Evolutionary conservation across 2,113 vertebrate genomes (phyloP).

Genomic region (Mesocricetus auratus): DNA sequence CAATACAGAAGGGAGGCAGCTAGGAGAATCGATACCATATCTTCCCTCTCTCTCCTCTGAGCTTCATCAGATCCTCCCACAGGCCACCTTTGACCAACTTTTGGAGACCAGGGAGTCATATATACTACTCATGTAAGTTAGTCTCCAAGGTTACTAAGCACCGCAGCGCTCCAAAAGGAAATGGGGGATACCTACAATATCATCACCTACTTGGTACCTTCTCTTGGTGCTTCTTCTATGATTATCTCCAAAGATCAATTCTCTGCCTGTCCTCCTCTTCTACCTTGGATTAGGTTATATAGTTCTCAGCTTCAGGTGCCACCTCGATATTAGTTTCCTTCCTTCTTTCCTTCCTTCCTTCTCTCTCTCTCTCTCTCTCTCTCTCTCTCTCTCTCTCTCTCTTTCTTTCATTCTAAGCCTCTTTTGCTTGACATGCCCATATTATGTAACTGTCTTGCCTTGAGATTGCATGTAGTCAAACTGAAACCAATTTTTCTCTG

Average conservation of each 20-base stretch:
- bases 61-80: neutral
- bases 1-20: neutral
- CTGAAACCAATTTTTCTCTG: neutral
- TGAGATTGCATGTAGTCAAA: slow-evolving; percentile 1
- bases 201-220: neutral
- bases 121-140: neutral
- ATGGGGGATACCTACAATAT: neutral
- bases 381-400: neutral
- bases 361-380: no score
- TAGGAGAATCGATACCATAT: neutral
- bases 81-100: neutral
- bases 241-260: neutral
- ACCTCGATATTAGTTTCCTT: neutral
- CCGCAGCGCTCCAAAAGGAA: neutral
- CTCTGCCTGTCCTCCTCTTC: neutral
- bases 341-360: neutral
- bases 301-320: neutral
- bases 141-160: neutral
- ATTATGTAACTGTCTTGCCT: neutral
- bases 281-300: neutral
- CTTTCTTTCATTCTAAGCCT: neutral
- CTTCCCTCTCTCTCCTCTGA: neutral
- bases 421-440: neutral
- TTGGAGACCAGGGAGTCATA: neutral
- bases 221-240: neutral